phyloP scores from a whole-genome alignment of 2,113 vertebrate species.

The Uropsilus gracilis region DNA sequence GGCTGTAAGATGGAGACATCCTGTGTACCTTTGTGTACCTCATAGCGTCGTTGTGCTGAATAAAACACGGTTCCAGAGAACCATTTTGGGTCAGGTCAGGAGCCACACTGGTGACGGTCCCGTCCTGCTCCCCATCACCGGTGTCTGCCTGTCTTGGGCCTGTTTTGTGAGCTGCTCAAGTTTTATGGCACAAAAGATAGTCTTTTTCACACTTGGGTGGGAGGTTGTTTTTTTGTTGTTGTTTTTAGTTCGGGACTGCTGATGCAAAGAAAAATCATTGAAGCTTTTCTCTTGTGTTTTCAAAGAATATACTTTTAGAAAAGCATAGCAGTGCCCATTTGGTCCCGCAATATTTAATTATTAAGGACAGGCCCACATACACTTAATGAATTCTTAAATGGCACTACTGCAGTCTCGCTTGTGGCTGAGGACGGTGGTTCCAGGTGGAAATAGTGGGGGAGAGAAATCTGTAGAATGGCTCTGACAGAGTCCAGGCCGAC shows the following conservation, averaged over 20 bases:
- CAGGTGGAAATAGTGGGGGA: neutral
- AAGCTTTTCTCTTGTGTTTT: neutral
- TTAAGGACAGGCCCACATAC: neutral
- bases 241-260: neutral
- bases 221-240: neutral
- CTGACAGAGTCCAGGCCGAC: neutral
- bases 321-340: neutral
- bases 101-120: neutral
- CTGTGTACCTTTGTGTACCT: neutral
- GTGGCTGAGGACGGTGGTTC: neutral
- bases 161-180: neutral
- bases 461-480: neutral
- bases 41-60: neutral
- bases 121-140: neutral
- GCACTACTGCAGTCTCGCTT: neutral
- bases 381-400: constrained; percentile 14
- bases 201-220: neutral
- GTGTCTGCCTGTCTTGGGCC: neutral
- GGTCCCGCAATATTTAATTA: neutral
- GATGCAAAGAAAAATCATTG: neutral
- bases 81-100: neutral
- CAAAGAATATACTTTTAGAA: neutral
- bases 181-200: neutral
- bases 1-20: neutral
- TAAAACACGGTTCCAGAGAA: neutral